Conservation (phyloP, 1,140 invertebrate genomes). For the Lordiphosa stackelbergi region DNA sequence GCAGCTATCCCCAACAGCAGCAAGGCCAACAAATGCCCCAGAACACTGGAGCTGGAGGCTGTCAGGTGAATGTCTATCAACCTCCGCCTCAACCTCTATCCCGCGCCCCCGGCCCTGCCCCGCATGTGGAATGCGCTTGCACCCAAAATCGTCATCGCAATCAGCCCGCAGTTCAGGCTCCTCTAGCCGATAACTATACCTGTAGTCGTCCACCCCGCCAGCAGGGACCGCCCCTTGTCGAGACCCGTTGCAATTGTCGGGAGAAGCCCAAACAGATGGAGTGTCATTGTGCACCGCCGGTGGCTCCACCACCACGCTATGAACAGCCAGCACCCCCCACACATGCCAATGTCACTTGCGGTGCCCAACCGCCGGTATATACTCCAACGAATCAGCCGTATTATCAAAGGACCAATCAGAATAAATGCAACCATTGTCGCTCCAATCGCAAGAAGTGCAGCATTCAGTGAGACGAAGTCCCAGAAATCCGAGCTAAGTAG, state of each 20-base stretch:
- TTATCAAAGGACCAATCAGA: too few species aligned
- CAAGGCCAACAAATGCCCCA: neutral
- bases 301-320: neutral
- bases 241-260: conserved; percentile 31
- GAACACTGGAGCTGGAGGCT: neutral
- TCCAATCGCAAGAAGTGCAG: conserved; percentile 29
- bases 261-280: conserved; percentile 1
- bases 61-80: conserved; percentile 3
- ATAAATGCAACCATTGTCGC: conserved; percentile 25
- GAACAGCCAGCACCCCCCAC: conserved; percentile 7
- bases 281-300: conserved; percentile 17
- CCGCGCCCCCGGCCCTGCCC: neutral
- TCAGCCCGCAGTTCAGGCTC: conserved; percentile 10
- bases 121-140: conserved; percentile 34
- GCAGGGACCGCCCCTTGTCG: neutral
- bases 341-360: conserved; percentile 27
- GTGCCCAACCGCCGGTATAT: conserved; percentile 4
- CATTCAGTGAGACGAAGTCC: conserved; percentile 27
- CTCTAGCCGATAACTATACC: conserved; percentile 35
- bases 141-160: conserved; percentile 2
- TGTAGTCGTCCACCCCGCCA: conserved; percentile 13
- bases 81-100: neutral
- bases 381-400: too few species aligned
- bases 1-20: conserved; percentile 1
- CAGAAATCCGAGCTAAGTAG: conserved; percentile 20